Conservation (phyloP, 2,113 vertebrate genomes). For the Castor canadensis region DNA sequence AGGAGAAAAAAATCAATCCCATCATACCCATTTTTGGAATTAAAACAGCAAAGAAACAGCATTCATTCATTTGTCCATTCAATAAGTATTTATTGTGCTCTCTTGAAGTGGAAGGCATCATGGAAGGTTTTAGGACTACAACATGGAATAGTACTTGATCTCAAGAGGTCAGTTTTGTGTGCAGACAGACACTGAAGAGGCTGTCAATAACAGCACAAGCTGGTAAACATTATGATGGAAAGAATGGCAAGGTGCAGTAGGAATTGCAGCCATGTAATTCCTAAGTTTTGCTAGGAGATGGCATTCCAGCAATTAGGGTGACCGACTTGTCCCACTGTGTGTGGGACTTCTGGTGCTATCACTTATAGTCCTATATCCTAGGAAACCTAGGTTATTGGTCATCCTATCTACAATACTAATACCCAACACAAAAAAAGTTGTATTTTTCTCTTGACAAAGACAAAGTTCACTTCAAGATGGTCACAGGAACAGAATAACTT, state of each 20-base stretch:
- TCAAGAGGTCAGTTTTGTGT: background rate
- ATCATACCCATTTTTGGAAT: background rate
- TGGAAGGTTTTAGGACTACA: background rate
- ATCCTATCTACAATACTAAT: background rate
- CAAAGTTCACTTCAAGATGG: background rate
- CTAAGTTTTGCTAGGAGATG: background rate
- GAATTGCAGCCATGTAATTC: background rate
- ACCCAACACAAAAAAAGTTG: background rate
- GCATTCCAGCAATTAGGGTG: background rate
- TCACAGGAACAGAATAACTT: background rate
- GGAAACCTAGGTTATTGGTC: background rate
- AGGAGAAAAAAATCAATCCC: background rate
- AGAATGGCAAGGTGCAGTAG: background rate
- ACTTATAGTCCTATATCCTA: background rate
- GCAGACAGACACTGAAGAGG: background rate
- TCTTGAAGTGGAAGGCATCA: slow-evolving; percentile 11
- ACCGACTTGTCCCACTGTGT: background rate
- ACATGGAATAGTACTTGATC: slow-evolving; percentile 25
- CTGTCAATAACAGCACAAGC: slow-evolving; percentile 22
- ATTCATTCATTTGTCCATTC: background rate
- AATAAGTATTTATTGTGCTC: slow-evolving; percentile 15
- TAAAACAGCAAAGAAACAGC: slow-evolving; percentile 9
- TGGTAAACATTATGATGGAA: background rate
- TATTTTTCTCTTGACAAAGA: slow-evolving; percentile 5
- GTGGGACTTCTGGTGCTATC: background rate